A percentile compares a stretch with the other conserved stretches of the same genome.
phyloP scores from a whole-genome alignment of 2,113 vertebrate genomes.

The Percopsis transmontana region DNA sequence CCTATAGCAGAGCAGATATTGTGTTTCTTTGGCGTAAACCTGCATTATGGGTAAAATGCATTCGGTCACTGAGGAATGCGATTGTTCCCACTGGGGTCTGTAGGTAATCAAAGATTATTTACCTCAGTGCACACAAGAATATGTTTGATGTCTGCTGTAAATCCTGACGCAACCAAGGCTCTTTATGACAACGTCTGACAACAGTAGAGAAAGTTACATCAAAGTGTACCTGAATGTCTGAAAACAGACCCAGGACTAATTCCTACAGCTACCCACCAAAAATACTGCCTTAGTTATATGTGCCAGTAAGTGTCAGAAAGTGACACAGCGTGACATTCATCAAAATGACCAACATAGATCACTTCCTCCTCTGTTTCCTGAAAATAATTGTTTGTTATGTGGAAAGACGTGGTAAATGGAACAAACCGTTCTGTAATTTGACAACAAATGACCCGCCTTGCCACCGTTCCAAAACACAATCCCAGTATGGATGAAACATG shows the following conservation, averaged over 20 bases:
- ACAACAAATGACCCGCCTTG: conserved; percentile 36
- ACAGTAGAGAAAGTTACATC: not conserved
- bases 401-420: conserved; percentile 47
- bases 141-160: not conserved
- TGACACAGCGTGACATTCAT: conserved; percentile 11
- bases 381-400: conserved; percentile 57
- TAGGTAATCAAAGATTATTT: not conserved
- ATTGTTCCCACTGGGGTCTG: not conserved
- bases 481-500: conserved; percentile 22
- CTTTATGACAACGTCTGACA: not conserved
- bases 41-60: conserved; percentile 22
- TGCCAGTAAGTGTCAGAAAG: conserved; percentile 12
- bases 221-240: not conserved
- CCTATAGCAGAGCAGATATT: conserved; percentile 18
- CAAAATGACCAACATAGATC: conserved; percentile 23
- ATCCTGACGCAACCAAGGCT: conserved; percentile 1
- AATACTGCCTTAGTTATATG: not conserved
- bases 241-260: conserved; percentile 8
- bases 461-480: conserved; percentile 46
- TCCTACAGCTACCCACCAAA: conserved; percentile 28
- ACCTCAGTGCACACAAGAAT: not conserved
- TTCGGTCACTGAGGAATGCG: conserved; percentile 9
- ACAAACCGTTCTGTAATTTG: conserved; percentile 31
- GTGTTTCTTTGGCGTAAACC: conserved; percentile 8
- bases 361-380: conserved; percentile 41